Evolutionary conservation across 2,113 vertebrate species (phyloP).

Genomic region (Rhineura floridana): DNA sequence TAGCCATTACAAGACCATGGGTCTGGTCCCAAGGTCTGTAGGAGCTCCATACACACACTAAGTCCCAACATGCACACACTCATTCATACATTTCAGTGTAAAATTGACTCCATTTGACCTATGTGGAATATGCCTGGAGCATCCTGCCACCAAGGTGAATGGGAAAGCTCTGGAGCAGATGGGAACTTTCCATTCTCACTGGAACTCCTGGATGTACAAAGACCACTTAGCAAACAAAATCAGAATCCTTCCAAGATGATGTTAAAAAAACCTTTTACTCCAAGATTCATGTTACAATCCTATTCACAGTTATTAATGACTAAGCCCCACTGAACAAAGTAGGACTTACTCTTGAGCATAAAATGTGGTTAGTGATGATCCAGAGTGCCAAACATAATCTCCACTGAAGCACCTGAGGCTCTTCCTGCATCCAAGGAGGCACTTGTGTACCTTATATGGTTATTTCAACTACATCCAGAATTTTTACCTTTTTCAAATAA

Average conservation of each 20-base stretch:
- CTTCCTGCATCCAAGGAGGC: not conserved
- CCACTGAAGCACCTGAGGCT: not conserved
- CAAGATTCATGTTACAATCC: not conserved
- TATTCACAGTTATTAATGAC: not conserved
- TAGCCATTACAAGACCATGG: not conserved
- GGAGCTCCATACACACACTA: not conserved
- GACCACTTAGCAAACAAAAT: not conserved
- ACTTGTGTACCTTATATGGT: not conserved
- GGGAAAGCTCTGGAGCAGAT: not conserved
- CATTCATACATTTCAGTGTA: not conserved
- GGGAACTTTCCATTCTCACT: not conserved
- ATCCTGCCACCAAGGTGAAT: not conserved
- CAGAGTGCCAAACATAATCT: not conserved
- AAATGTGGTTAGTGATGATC: not conserved
- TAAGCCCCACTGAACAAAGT: not conserved
- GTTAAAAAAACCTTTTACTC: not conserved
- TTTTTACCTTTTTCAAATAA: not conserved
- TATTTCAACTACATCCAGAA: not conserved
- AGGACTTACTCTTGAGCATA: not conserved
- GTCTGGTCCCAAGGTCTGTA: not conserved
- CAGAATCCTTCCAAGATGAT: not conserved
- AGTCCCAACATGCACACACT: not conserved
- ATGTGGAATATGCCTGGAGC: too few relatives aligned
- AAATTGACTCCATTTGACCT: not conserved
- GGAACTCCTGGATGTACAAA: not conserved